Evolutionary conservation across 2,797 vertebrate species (phyloP).

Genomic region (Ctenosaura bakeri): DNA sequence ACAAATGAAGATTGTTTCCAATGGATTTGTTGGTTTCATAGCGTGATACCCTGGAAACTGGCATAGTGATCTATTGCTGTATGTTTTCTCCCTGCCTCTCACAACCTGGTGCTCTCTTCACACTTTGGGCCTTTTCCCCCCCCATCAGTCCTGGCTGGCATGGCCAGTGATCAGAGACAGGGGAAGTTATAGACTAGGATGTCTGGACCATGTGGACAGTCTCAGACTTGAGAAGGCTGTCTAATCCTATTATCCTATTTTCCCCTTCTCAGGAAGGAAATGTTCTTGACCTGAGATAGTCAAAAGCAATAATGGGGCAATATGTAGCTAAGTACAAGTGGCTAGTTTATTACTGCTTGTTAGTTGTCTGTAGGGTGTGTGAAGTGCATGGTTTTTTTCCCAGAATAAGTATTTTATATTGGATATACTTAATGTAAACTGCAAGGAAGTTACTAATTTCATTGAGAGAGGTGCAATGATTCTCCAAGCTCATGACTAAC

Average conservation of each 20-base stretch:
- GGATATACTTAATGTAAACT: slow-evolving; percentile 76
- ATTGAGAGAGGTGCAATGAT: slow-evolving; percentile 74
- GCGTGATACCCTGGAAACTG: background rate
- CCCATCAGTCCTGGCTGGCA: no score
- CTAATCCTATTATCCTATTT: background rate
- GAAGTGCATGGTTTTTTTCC: slow-evolving; percentile 26
- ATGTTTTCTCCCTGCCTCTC: no score
- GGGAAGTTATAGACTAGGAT: no score
- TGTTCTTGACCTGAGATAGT: background rate
- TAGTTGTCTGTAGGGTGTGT: slow-evolving; percentile 59
- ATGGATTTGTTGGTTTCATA: background rate
- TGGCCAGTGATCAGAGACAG: no score
- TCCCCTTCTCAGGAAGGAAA: background rate
- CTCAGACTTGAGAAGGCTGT: background rate
- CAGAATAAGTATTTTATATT: slow-evolving; percentile 74
- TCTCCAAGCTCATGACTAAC: slow-evolving; percentile 66
- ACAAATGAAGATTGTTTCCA: background rate
- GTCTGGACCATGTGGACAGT: no score
- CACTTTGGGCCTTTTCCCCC: no score
- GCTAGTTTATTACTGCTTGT: slow-evolving; percentile 60
- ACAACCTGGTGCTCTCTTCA: no score
- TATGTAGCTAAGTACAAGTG: background rate
- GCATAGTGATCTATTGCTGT: background rate
- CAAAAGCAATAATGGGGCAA: no score
- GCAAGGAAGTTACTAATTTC: slow-evolving; percentile 81